A percentile compares a stretch with the other conserved stretches of the same genome.
Conservation (phyloP, 2,888 invertebrate species). For the Campoletis raptor region DNA sequence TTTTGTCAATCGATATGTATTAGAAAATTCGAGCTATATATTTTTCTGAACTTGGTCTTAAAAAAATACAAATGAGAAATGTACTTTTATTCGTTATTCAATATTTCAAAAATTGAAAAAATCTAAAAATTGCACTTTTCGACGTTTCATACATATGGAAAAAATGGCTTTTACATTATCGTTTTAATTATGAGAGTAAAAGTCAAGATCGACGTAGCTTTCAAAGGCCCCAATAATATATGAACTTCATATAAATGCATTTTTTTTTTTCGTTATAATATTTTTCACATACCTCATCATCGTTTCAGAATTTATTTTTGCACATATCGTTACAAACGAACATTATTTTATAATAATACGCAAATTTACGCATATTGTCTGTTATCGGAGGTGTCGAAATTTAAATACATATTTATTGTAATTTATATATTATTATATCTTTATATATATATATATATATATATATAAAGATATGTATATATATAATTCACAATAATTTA, state of each 20-base stretch:
- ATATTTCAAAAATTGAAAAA: not conserved
- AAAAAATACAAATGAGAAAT: not conserved
- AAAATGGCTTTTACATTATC: not conserved
- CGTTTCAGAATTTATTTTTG: constrained; percentile 55
- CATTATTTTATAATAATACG: constrained; percentile 45
- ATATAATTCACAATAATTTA: constrained; percentile 24
- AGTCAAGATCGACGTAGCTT: constrained; percentile 13
- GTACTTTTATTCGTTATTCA: not conserved
- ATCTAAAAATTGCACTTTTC: not conserved
- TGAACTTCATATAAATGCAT: not conserved
- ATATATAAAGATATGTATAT: not conserved
- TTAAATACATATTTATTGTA: constrained; percentile 39
- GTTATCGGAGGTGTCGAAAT: constrained; percentile 50
- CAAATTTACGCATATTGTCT: constrained; percentile 48
- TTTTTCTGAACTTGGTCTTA: not conserved
- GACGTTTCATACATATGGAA: not conserved
- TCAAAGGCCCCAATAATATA: constrained; percentile 19
- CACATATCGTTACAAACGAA: constrained; percentile 57
- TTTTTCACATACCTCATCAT: constrained; percentile 23
- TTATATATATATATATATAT: not conserved
- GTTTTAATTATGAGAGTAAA: not conserved
- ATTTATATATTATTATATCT: constrained; percentile 13
- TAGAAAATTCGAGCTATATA: not conserved
- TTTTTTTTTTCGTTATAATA: not conserved
- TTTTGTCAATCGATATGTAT: not conserved